Evolutionary conservation across 2,888 invertebrate genomes (phyloP).

Genomic region (Scaptomyza reducta): DNA sequence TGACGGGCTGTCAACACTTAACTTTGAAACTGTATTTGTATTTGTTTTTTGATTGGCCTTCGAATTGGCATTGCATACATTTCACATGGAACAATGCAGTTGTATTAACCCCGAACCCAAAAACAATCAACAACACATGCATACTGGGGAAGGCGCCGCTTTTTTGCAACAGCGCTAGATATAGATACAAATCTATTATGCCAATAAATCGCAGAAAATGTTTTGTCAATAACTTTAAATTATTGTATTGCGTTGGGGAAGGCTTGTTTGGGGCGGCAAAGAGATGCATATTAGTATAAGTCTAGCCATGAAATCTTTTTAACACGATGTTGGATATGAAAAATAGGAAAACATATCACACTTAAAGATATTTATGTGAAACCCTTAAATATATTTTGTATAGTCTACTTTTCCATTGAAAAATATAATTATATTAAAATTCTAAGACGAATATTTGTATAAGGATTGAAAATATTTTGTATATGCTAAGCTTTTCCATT

Average conservation of each 20-base stretch:
- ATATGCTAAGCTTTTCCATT: no score
- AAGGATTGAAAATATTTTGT: no score
- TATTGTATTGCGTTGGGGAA: neutral
- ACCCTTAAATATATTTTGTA: neutral
- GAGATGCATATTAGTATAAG: neutral
- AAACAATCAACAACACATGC: constrained; percentile 37
- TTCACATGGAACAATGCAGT: constrained; percentile 43
- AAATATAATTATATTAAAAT: no score
- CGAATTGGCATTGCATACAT: constrained; percentile 51
- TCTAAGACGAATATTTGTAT: neutral
- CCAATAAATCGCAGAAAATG: constrained; percentile 58
- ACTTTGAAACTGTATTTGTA: constrained; percentile 41
- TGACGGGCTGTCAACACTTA: constrained; percentile 64
- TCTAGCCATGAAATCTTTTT: constrained; percentile 6
- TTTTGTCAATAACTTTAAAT: constrained; percentile 66
- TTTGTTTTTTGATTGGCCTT: constrained; percentile 61
- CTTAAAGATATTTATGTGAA: neutral
- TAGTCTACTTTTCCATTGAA: neutral
- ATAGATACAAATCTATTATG: constrained; percentile 53
- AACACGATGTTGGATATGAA: neutral
- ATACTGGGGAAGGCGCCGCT: neutral
- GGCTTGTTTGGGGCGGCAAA: constrained; percentile 1
- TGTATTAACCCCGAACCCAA: constrained; percentile 16
- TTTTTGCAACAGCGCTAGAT: constrained; percentile 25
- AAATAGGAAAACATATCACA: neutral